These are phyloP conservation scores for Microplitis mediator DNA, from an alignment of 1,140 invertebrate species.

Conservation along the genomic window DNA sequence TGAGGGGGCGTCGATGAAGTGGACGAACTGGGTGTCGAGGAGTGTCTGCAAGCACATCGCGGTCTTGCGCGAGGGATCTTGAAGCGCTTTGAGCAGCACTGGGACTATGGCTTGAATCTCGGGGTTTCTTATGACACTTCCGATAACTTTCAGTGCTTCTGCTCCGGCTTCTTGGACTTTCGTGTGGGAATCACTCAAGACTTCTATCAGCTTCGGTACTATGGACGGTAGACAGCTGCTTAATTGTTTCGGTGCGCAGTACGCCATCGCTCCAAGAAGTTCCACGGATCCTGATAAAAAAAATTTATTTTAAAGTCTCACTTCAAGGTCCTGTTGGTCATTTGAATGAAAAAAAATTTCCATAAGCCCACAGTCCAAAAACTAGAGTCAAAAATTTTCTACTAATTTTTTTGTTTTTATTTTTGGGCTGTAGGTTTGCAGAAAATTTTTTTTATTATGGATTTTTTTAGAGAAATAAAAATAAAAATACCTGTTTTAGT, in stretches of 20 bases:
- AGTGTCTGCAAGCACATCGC: slow-evolving; percentile 89
- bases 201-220: slow-evolving; percentile 97
- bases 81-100: slow-evolving; percentile 87
- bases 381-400: too few relatives aligned
- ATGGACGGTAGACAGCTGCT: slow-evolving; percentile 97
- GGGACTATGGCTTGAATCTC: slow-evolving; percentile 98
- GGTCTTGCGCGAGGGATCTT: slow-evolving; percentile 97
- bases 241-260: slow-evolving; percentile 97
- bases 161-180: slow-evolving; percentile 97
- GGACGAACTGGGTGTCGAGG: slow-evolving; percentile 97
- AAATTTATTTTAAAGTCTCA: slow-evolving; percentile 4
- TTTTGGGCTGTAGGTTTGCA: too few relatives aligned
- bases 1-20: slow-evolving; percentile 98
- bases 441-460: too few relatives aligned
- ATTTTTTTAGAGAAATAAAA: background rate
- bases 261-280: slow-evolving; percentile 95
- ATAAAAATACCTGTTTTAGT: slow-evolving; percentile 85
- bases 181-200: slow-evolving; percentile 95
- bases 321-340: background rate
- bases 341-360: background rate
- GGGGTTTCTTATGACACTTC: slow-evolving; percentile 96
- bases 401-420: too few relatives aligned
- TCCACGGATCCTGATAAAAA: slow-evolving; percentile 84
- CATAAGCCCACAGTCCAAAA: too few relatives aligned
- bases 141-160: slow-evolving; percentile 94